A percentile compares a stretch with the other conserved stretches of the same genome.
Evolutionary conservation across 2,797 vertebrate genomes (phyloP).

Genomic region (Enteromius paludinosus): DNA sequence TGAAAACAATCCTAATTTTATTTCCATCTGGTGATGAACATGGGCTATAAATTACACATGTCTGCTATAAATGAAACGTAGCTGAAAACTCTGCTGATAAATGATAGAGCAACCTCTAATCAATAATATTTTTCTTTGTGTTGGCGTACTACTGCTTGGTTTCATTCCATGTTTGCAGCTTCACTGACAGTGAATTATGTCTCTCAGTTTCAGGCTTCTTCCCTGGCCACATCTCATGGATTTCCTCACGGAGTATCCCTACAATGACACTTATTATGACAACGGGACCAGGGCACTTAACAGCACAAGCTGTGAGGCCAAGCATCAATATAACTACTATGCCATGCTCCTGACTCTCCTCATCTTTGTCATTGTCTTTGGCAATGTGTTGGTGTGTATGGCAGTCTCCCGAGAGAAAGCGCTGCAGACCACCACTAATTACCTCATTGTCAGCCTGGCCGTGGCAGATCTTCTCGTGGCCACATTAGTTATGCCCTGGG

Average conservation of each 20-base stretch:
- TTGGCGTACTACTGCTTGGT: neutral
- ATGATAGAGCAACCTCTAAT: neutral
- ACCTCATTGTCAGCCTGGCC: conserved; percentile 96
- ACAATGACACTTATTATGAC: conserved; percentile 83
- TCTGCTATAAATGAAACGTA: neutral
- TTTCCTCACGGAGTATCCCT: conserved; percentile 91
- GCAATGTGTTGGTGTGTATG: conserved; percentile 97
- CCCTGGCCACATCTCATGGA: conserved; percentile 88
- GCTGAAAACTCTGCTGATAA: neutral
- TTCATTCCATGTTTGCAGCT: neutral
- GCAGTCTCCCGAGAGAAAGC: conserved; percentile 95
- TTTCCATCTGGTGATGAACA: neutral
- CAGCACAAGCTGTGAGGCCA: conserved; percentile 75
- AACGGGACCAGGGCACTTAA: conserved; percentile 88
- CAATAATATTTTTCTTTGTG: neutral
- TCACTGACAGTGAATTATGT: conserved; percentile 30
- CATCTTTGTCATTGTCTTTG: conserved; percentile 96
- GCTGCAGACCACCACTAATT: conserved; percentile 98
- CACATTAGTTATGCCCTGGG: conserved; percentile 97
- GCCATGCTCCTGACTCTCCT: conserved; percentile 95
- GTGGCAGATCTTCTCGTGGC: conserved; percentile 96
- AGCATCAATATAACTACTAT: conserved; percentile 93
- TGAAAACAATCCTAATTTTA: neutral
- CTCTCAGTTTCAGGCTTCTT: conserved; percentile 68
- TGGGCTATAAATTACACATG: neutral